Evolutionary conservation across 1,140 invertebrate genomes (phyloP).

Genomic region (Sarcophaga bullata): DNA sequence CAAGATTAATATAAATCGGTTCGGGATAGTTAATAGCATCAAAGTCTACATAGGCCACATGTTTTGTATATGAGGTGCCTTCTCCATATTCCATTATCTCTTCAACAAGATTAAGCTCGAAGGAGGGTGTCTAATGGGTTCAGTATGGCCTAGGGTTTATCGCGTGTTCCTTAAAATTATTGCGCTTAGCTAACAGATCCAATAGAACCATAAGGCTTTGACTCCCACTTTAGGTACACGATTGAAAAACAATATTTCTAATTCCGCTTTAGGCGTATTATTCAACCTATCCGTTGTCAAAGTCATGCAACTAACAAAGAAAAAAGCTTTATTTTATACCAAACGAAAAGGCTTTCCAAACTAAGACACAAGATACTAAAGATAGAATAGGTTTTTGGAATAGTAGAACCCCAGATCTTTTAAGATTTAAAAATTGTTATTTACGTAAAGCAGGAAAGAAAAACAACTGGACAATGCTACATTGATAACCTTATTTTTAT

Average conservation of each 20-base stretch:
- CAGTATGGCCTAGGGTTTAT: conserved; percentile 83
- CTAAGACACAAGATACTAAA: background rate
- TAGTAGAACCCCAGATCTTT: too few species aligned
- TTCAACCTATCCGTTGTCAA: conserved; percentile 71
- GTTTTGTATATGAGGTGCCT: conserved; percentile 77
- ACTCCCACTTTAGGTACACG: conserved; percentile 86
- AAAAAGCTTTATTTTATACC: background rate
- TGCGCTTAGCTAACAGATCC: conserved; percentile 75
- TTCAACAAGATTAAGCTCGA: conserved; percentile 73
- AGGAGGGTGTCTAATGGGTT: conserved; percentile 71
- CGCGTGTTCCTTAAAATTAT: conserved; percentile 85
- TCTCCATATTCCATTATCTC: conserved; percentile 68
- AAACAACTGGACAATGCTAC: background rate
- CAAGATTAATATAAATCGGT: conserved; percentile 90
- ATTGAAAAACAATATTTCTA: conserved; percentile 88
- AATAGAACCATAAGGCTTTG: conserved; percentile 90
- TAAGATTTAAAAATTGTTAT: too few species aligned
- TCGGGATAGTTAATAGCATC: conserved; percentile 77
- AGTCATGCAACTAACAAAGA: conserved; percentile 51
- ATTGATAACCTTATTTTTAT: conserved; percentile 10
- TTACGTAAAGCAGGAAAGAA: too few species aligned
- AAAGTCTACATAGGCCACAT: conserved; percentile 84
- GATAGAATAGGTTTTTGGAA: too few species aligned
- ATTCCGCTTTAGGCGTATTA: conserved; percentile 78
- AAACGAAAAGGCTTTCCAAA: background rate